These are phyloP conservation scores for Perdita meconis DNA, from an alignment of 2,888 invertebrate species.

Conservation along the genomic window DNA sequence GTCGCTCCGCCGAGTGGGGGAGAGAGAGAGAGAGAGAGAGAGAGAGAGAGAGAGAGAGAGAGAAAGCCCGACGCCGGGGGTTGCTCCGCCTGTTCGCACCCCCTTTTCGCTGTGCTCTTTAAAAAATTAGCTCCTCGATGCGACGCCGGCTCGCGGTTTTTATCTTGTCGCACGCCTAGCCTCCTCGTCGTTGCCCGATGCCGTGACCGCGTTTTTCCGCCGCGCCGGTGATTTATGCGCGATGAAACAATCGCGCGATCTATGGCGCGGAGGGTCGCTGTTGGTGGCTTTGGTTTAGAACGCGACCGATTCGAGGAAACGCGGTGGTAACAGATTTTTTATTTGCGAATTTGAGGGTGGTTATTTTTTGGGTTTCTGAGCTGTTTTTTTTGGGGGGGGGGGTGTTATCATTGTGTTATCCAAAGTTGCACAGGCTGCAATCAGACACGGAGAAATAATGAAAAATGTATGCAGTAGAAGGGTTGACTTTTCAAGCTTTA, in stretches of 20 bases:
- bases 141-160: slow-evolving; percentile 39
- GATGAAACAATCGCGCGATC: slow-evolving; percentile 49
- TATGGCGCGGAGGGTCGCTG: slow-evolving; percentile 1
- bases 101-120: slow-evolving; percentile 71
- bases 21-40: too few relatives aligned
- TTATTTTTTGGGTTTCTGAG: too few relatives aligned
- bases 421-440: too few relatives aligned
- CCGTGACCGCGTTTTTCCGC: slow-evolving; percentile 35
- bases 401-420: too few relatives aligned
- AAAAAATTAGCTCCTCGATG: slow-evolving; percentile 72
- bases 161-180: slow-evolving; percentile 49
- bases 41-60: slow-evolving; percentile 29
- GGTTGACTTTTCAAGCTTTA: too few relatives aligned
- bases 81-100: slow-evolving; percentile 71
- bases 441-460: too few relatives aligned
- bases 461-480: too few relatives aligned
- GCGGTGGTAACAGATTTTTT: neutral
- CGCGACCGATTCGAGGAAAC: neutral
- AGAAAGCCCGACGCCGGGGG: slow-evolving; percentile 37
- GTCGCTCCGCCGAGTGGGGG: too few relatives aligned
- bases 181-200: slow-evolving; percentile 21
- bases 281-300: neutral
- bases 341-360: too few relatives aligned
- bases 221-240: slow-evolving; percentile 36
- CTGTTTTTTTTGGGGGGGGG: too few relatives aligned